Evolutionary conservation across 2,888 invertebrate genomes (phyloP), one percentile per base, ranked within the genome.

Genomic region (Dorcus parallelipipedus): DNA sequence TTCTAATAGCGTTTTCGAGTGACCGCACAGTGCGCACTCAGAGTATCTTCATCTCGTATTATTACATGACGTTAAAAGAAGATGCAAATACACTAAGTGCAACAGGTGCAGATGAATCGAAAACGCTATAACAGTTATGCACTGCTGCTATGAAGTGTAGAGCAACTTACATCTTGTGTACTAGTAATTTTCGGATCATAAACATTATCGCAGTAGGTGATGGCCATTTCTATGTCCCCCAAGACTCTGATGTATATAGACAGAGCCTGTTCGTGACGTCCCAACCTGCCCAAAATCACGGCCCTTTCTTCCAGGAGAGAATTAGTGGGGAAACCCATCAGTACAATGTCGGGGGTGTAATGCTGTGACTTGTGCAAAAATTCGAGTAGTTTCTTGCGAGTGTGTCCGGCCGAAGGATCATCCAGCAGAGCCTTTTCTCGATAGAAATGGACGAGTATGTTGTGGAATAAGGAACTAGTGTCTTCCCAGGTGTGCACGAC

Each of bases 401-500:
- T 79, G 54, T 82, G 81, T 52, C 85, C 83, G 2, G 78, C 78
- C 9, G 63, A 63, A 6, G 69, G 69, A 67, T 58, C 75, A 63
- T 57, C 69, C 67, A 72, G 73, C 66, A 55, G 76, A 53, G 72
- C 82, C 68, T 89, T 89, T 67, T 94, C 93, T 63, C 91, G 86
- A 71, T 97, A 96, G 75, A 93, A 91, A 72, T 91, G 91, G 3
- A 96, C 87, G 51, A 99, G 80, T 2, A 91, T 89, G 74, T 98
- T 96, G 77, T 99, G 98, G 70, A 96, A 93, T 49, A 90, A 74
- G 0, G 92, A 83, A 72, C 89, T 91, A 0, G 83, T 84, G 66
- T 99, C 98, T 61, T 88, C 85, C 95, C 97, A 97, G 2, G 86
- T 85, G 62, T 90, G 85, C 33, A 99, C 92, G 0, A 98, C 87